These are phyloP conservation scores for Corythucha ciliata DNA, from an alignment of 2,888 invertebrate species.

Conservation along the genomic window DNA sequence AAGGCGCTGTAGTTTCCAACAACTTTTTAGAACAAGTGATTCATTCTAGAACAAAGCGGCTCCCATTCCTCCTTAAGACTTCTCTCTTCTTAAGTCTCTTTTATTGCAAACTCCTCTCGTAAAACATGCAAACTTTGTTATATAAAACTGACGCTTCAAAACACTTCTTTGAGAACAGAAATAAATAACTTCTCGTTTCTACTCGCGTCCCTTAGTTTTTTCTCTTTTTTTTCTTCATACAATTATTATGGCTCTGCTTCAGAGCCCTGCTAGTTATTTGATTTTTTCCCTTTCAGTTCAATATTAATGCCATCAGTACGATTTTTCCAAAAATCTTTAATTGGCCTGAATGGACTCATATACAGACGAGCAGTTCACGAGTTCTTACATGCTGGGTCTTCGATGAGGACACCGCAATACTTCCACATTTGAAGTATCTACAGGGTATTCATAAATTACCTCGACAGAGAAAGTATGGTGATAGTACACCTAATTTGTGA, in stretches of 20 bases:
- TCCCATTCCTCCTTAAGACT: background rate
- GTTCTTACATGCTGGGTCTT: no score
- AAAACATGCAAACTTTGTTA: constrained; percentile 6
- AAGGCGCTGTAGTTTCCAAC: no score
- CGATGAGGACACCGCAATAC: no score
- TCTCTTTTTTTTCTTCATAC: background rate
- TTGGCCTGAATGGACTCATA: no score
- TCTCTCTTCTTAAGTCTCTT: background rate
- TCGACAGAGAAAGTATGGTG: no score
- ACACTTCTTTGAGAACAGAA: constrained; percentile 5
- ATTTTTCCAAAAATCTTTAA: no score
- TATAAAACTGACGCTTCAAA: constrained; percentile 6
- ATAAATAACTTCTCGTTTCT: background rate
- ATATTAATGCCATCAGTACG: no score
- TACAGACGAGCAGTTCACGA: no score
- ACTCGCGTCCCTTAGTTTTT: background rate
- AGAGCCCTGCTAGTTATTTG: background rate
- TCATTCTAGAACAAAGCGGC: constrained; percentile 1
- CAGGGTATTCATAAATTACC: no score
- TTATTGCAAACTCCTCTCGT: constrained; percentile 3
- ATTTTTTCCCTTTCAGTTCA: background rate
- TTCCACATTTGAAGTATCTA: no score
- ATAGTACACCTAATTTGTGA: no score
- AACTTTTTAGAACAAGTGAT: background rate
- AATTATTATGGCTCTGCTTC: no score